A percentile compares a stretch with the other conserved stretches of the same genome.
Conservation (phyloP, 2,797 vertebrate genomes). For the Adelosebastes latens region DNA sequence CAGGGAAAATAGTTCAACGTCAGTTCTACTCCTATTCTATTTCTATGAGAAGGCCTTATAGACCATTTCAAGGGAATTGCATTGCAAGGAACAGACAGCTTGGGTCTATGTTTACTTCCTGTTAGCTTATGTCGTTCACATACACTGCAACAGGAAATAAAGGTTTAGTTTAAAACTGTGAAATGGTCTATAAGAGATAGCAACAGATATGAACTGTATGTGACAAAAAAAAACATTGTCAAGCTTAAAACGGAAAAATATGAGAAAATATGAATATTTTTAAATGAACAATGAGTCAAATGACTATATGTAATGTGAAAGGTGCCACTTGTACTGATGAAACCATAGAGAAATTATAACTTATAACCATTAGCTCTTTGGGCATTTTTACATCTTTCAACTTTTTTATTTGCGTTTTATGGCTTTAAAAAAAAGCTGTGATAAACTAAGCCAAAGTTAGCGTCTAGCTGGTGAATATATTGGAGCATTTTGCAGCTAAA, state of each 20-base stretch:
- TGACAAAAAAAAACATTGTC: too few species aligned
- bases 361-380: neutral
- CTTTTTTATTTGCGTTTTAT: neutral
- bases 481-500: neutral
- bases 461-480: neutral
- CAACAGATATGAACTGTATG: too few species aligned
- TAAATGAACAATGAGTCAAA: too few species aligned
- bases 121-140: neutral
- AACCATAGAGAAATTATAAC: too few species aligned
- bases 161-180: neutral
- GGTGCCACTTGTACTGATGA: neutral
- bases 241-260: too few species aligned
- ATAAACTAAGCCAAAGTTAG: neutral
- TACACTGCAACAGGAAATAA: neutral
- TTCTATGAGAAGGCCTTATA: too few species aligned
- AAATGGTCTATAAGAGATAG: neutral
- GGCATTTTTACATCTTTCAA: neutral
- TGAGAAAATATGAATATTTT: too few species aligned
- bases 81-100: neutral
- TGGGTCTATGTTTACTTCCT: neutral
- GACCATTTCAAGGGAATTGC: neutral
- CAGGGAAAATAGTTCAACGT: too few species aligned
- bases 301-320: neutral
- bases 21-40: too few species aligned
- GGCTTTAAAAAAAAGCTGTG: too few species aligned